A percentile compares a stretch with the other conserved stretches of the same genome.
These are phyloP conservation scores for Erythrocercus mccallii DNA, from an alignment of 2,113 vertebrate genomes.

Conservation along the genomic window DNA sequence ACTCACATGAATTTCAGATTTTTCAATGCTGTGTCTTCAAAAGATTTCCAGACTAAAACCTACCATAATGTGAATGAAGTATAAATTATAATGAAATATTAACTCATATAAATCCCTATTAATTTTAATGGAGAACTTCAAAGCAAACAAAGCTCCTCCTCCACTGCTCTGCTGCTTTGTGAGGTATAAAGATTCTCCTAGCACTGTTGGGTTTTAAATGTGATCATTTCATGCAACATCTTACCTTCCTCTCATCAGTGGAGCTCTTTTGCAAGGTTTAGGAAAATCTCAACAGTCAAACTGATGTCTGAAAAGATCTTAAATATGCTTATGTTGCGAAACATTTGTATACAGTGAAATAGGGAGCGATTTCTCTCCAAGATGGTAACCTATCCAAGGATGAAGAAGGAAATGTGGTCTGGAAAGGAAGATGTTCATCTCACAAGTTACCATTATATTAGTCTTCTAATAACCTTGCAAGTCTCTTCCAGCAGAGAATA, in stretches of 20 bases:
- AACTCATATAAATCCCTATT: conserved; percentile 35
- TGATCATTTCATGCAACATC: neutral
- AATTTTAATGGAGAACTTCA: conserved; percentile 33
- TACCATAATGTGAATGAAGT: conserved; percentile 7
- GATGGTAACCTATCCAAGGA: neutral
- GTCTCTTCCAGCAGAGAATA: neutral
- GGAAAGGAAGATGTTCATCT: neutral
- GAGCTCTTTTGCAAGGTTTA: neutral
- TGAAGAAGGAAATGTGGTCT: neutral
- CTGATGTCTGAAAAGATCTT: neutral
- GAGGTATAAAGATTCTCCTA: neutral
- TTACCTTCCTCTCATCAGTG: neutral
- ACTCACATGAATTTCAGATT: conserved; percentile 35
- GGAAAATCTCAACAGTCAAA: neutral
- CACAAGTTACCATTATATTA: neutral
- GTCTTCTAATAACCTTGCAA: neutral
- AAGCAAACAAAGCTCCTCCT: conserved; percentile 19
- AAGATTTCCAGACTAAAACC: conserved; percentile 36
- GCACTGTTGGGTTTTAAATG: neutral
- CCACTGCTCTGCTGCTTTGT: neutral
- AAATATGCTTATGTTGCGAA: neutral
- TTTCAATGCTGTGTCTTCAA: conserved; percentile 36
- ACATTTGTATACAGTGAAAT: neutral
- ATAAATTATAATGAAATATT: conserved; percentile 52
- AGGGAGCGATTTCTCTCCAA: neutral